A percentile compares a stretch with the other conserved stretches of the same genome.
phyloP scores from a whole-genome alignment of 2,797 vertebrate genomes.

The Odontamblyopus rebecca region DNA sequence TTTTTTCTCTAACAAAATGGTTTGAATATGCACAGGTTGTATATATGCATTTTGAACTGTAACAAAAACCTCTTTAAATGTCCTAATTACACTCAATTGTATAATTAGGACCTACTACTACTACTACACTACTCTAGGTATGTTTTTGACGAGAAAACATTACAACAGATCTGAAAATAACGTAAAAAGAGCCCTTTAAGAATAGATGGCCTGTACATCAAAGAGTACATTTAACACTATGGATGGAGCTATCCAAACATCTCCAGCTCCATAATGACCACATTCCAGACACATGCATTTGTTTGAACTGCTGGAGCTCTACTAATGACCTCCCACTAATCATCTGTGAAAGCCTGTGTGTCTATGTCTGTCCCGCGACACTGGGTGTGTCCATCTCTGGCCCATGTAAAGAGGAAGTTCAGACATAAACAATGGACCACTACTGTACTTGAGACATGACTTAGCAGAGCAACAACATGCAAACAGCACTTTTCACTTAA shows the following conservation, averaged over 20 bases:
- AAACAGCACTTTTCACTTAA: constrained; percentile 2
- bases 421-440: constrained; percentile 50
- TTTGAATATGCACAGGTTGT: no score
- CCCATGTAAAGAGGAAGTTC: constrained; percentile 48
- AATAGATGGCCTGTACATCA: neutral
- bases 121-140: no score
- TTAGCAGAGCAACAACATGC: constrained; percentile 23
- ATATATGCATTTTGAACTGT: neutral
- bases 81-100: no score
- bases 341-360: constrained; percentile 40
- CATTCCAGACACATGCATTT: constrained; percentile 6
- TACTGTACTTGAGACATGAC: neutral
- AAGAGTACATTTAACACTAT: neutral
- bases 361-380: constrained; percentile 24
- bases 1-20: neutral
- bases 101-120: no score
- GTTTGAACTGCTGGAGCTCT: constrained; percentile 15
- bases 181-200: no score
- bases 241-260: neutral
- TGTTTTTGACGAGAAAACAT: no score
- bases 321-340: constrained; percentile 46
- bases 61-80: neutral
- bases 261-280: neutral
- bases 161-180: no score
- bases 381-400: constrained; percentile 59